Base-by-base conservation (phyloP, 2,888 invertebrate genomes). In the Mimas tiliae region DNA sequence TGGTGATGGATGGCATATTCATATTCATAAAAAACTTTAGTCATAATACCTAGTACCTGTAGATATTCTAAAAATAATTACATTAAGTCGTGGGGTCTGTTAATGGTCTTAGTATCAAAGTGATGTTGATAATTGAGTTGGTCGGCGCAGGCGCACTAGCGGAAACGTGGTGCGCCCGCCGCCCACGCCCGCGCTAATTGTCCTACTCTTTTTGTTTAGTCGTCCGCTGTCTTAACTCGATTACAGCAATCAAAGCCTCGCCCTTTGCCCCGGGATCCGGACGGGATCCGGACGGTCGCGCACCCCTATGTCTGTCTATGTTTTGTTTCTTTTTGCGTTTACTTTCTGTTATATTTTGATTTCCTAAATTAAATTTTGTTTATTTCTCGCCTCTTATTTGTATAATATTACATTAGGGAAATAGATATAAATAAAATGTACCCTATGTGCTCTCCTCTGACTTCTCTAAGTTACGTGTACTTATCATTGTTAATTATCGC, bases 201-300 rank as follows among this genome's bases (percentile, higher is more conserved):
- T 83, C 80, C 81, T 83, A 82, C 86, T 93, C 92, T 91, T 93
- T 91, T 92, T 93, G 90, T 91, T 92, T 89, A 83, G 81, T 82
- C 83, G 85, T 84, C 81, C 84, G 81, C 80, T 81, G 82, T 78
- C 78, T 85, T 92, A 91, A 92, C 88, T 93, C 90, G 89, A 92
- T 93, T 93, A 93, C 78, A 81, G 77, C 91, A 93, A 93, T 93
- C 93, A 90, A 85, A 87, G 83, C 76, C 79, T 77, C 75, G 90
- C 88, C 91, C 92, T 90, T 87, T 92, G 91, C 78, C 88, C 86
- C 74, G 76, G 75, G 75, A 69, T 67, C 42, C 62, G 66, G 67
- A 67, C 74, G 76, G 75, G 75, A 69, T 67, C 42, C 62, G 66
- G 67, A 67, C 69, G 65, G 38, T 6, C 58, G 42, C 65, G 86